Evolutionary conservation across 2,888 invertebrate genomes (phyloP), one percentile per base, ranked within the genome.

Genomic region (Melangyna quadrimaculata): DNA sequence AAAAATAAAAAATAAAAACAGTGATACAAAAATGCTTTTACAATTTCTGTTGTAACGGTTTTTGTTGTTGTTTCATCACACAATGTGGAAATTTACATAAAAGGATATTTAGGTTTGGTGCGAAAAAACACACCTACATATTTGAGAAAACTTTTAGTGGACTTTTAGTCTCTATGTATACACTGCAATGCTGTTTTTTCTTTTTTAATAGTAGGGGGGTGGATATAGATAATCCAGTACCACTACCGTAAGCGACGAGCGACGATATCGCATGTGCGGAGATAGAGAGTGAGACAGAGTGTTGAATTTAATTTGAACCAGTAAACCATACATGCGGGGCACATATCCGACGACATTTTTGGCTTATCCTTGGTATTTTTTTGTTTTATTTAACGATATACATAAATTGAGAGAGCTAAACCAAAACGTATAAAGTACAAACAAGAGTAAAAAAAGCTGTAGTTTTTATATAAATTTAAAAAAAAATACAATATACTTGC

Each of bases 41-140:
- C 83, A 71, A 71, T 75, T 51, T 79, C 35, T 48, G 70, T 37
- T 83, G 74, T 65, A 65, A 55, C 17, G 29, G 8, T 73, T 69
- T 61, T 48, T 61, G 40, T 78, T 24, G 55, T 73, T 67, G 53
- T 65, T 37, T 51, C 17, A n/a, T 35, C n/a, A 32, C 14, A 81
- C 72, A 81, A 73, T 78, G 73, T 86, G 80, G 37, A 78, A 77
- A 81, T 81, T 86, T 86, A 77, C 86, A 86, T 81, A 81, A 86
- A 86, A 78, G 80, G 72, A 84, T 80, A 80, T 84, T 84, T 80
- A 77, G 59, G 57, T 74, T 63, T 19, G 53, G 75, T 55, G 69
- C 17, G 69, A 59, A 37, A 43, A 29, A 72, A 71, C 5, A 72
- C n/a, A 67, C 51, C 35, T 67, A 32, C 35, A 55, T 17, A 55